Base-by-base conservation (phyloP, 1,140 invertebrate species). In the Solenopsis invicta region DNA sequence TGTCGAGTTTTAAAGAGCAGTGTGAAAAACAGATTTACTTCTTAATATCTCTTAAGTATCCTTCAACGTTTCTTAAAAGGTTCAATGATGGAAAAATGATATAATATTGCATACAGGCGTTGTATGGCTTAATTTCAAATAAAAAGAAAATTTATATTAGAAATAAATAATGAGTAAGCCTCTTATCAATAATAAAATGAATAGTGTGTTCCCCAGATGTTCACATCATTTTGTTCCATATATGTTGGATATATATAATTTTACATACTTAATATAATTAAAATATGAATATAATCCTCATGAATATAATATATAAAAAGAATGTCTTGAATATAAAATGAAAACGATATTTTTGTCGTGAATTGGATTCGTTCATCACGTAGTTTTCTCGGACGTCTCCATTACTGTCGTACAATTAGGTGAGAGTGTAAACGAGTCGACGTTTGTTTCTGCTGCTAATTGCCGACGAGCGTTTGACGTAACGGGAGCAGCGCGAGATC, bases 371-470 rank as follows among this genome's bases (percentile, higher is more conserved):
- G 76, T 18, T 48, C 24, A 34, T 50, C 37, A n/a, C 10, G 37
- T 41, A 9, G 18, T 59, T 56, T 13, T 29, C 37, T 61, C 37
- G 21, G 8, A 54, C 66, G 56, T 59, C 77, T 89, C 77, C 86
- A 76, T 89, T 89, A 89, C 50, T 50, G 66, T 77, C 74, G 71
- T 72, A 72, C 45, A 75, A 82, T 71, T 59, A 41, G 67, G 34
- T 5, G 50, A 67, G 87, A 54, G 52, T 45, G n/a, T 71, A 87
- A 87, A 37, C 85, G 72, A 59, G 41, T 54, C 71, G 87, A 75
- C 88, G 88, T 88, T 90, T 90, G 80, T 90, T 90, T 88, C 88
- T 61, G 59, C 45, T 50, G 75, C 71, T 90, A 89, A 90, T 90
- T 90, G 78, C 88, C 81, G 82, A 88, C 74, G 74, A 81, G 89